Evolutionary conservation across 2,888 invertebrate species (phyloP), one percentile per base, ranked within the genome.

Genomic region (Drosophila paranaensis): DNA sequence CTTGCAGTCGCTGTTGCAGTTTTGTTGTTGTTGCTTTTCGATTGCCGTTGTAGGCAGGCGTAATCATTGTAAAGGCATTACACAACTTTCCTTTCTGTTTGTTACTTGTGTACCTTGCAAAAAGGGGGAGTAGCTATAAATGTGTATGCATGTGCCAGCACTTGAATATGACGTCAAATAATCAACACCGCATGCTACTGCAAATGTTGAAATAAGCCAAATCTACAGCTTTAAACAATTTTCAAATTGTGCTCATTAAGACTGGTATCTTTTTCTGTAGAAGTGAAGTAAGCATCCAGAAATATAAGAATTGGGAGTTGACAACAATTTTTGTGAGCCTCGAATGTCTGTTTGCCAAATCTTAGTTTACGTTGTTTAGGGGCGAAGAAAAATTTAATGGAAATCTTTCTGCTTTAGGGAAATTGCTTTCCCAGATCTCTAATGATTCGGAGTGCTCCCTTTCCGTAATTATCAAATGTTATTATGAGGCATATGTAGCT

Each of bases 21-120:
- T 51, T 43, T 39, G 37, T 43, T 43, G 20, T 39, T 54, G 9
- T 40, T 53, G 60, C 46, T n/a, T 33, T 56, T 67, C 37, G 25
- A 42, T 53, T 57, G 53, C 30, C 37, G 40, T 46, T 67, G 58
- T 65, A 40, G 69, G 65, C 63, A 62, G 71, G 68, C 69, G 76
- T 70, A 83, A 81, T 87, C 81, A 87, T 87, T 86, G 81, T 78
- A 76, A 87, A 74, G 84, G 76, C 81, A 83, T 82, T 81, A 81
- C 78, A 83, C 75, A 86, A 82, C 83, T 83, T 82, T 82, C 71
- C 83, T 78, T 86, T 80, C 71, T 73, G 72, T 64, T 73, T 70
- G 73, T 65, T 74, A 68, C 58, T 54, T 68, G 74, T 72, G 60
- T 67, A 64, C 57, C 64, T 20, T 43, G 45, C 57, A 55, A 37